These are phyloP conservation scores for Otocyon megalotis DNA, from an alignment of 2,113 vertebrate genomes.

Conservation along the genomic window DNA sequence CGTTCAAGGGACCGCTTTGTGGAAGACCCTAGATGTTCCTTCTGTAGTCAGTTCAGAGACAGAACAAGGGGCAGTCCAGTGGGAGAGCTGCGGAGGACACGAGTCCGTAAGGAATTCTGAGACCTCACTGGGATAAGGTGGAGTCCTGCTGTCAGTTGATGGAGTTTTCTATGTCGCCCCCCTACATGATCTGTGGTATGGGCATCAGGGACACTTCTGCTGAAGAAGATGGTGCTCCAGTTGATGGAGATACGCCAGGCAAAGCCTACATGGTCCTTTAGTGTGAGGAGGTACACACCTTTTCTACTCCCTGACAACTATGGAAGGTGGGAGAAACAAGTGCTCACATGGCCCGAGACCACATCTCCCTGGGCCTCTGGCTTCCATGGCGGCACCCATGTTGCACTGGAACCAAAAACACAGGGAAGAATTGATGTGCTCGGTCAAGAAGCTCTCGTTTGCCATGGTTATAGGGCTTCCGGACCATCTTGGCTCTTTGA, in stretches of 20 bases:
- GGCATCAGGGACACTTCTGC: background rate
- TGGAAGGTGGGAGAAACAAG: too few relatives aligned
- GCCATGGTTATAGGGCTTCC: background rate
- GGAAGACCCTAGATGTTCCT: background rate
- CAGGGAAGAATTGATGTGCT: background rate
- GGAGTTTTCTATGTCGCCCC: background rate
- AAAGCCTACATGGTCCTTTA: background rate
- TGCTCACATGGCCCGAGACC: rapidly evolving
- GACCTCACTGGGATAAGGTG: background rate
- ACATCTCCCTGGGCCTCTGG: background rate
- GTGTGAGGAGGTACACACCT: background rate
- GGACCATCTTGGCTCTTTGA: too few relatives aligned
- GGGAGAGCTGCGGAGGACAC: rapidly evolving
- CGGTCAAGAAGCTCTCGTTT: background rate
- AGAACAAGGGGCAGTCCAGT: background rate
- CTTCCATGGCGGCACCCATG: background rate
- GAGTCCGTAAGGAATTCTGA: background rate
- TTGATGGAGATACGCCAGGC: rapidly evolving
- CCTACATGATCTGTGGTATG: background rate
- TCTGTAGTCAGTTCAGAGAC: background rate
- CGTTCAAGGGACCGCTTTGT: background rate
- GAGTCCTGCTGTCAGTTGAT: background rate
- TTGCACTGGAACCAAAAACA: rapidly evolving
- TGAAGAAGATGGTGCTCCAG: too few relatives aligned
- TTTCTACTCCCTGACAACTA: too few relatives aligned